A percentile compares a stretch with the other conserved stretches of the same genome.
Conservation (phyloP, 2,113 vertebrate species). For the Poecile atricapillus region DNA sequence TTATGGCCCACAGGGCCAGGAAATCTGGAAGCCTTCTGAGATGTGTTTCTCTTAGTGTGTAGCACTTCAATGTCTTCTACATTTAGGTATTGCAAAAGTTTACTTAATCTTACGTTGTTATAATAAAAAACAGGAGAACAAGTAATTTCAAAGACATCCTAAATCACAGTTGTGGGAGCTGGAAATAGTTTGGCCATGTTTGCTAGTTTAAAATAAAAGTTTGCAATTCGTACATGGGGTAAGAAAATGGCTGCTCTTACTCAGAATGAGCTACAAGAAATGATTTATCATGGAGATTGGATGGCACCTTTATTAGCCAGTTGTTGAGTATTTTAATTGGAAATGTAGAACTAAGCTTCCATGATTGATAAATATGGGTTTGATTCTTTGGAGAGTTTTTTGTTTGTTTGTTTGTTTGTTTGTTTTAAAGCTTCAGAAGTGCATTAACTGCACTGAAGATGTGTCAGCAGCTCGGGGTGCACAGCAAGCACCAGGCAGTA, state of each 20-base stretch:
- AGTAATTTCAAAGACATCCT: neutral
- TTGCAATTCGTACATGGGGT: neutral
- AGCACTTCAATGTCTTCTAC: neutral
- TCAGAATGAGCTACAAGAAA: neutral
- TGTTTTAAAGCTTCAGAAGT: slow-evolving; percentile 13
- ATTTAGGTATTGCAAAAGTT: neutral
- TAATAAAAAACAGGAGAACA: neutral
- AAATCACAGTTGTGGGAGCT: neutral
- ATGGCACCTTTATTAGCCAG: neutral
- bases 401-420: neutral
- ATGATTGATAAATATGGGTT: slow-evolving; percentile 34
- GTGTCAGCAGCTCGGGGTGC: neutral
- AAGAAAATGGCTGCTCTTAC: neutral
- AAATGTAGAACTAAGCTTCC: slow-evolving; percentile 51
- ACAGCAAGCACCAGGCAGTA: neutral
- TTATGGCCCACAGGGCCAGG: neutral
- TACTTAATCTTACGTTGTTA: neutral
- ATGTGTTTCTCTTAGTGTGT: neutral
- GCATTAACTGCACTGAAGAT: neutral
- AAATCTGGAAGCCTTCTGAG: neutral
- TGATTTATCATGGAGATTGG: neutral
- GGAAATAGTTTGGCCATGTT: neutral
- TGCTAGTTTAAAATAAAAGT: neutral
- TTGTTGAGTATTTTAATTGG: neutral
- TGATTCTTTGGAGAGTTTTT: neutral